Conservation (phyloP, 2,113 vertebrate species). For the Paradisaea rubra region DNA sequence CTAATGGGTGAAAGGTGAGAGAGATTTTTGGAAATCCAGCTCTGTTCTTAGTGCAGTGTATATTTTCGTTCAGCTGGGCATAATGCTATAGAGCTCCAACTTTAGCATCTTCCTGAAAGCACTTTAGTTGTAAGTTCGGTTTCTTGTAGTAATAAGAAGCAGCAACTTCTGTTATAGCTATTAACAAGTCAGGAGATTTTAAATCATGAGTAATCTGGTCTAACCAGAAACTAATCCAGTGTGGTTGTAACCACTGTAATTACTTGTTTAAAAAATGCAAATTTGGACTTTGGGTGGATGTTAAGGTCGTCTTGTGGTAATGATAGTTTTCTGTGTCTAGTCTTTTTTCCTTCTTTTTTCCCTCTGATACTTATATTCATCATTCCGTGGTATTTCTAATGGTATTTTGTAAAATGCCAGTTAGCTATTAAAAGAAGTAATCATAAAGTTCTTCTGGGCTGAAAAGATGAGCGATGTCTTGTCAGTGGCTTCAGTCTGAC, state of each 20-base stretch:
- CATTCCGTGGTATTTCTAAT: not conserved
- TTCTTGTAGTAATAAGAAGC: not conserved
- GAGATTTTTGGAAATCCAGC: not conserved
- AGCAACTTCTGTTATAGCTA: slow-evolving; percentile 12
- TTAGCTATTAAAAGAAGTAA: not conserved
- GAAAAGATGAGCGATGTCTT: not conserved
- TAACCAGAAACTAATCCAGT: slow-evolving; percentile 8
- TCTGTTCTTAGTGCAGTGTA: not conserved
- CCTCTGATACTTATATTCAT: not conserved
- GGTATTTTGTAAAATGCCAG: not conserved
- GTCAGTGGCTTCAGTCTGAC: not conserved
- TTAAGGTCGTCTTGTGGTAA: not conserved
- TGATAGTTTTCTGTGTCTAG: not conserved
- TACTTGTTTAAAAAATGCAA: slow-evolving; percentile 20
- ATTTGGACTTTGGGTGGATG: not conserved
- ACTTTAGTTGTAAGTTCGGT: not conserved
- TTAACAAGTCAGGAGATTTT: slow-evolving; percentile 21
- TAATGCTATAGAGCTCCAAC: not conserved
- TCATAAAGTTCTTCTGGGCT: not conserved
- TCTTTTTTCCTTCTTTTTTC: not conserved
- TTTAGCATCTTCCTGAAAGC: not conserved
- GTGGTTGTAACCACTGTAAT: slow-evolving; percentile 20
- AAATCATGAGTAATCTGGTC: slow-evolving; percentile 34
- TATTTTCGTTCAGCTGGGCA: not conserved
- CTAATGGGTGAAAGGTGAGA: not conserved